Evolutionary conservation across 2,113 vertebrate genomes (phyloP).

Genomic region (Peromyscus polionotus): DNA sequence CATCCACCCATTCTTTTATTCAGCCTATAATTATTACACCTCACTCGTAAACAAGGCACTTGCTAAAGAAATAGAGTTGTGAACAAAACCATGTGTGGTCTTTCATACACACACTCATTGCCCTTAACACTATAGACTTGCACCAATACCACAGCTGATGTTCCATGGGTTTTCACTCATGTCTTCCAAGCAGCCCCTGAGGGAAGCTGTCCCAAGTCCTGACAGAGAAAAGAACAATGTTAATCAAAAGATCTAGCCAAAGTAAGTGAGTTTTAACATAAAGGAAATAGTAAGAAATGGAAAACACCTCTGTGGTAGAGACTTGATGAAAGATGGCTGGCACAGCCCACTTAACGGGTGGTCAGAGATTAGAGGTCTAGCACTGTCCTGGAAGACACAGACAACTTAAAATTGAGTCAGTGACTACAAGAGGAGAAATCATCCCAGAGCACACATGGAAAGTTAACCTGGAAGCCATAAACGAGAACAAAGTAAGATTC

Average conservation of each 20-base stretch:
- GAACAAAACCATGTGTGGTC: background rate
- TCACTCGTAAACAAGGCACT: background rate
- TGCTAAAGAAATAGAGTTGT: background rate
- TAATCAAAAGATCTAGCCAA: background rate
- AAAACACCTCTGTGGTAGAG: background rate
- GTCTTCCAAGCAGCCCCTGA: background rate
- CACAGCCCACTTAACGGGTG: background rate
- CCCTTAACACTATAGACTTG: background rate
- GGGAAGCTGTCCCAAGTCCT: background rate
- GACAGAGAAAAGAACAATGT: background rate
- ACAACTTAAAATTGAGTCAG: background rate
- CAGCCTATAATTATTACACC: constrained; percentile 22
- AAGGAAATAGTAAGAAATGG: background rate
- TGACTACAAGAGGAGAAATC: background rate
- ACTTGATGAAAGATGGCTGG: background rate
- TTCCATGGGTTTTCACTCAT: background rate
- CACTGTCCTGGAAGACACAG: background rate
- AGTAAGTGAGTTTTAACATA: background rate
- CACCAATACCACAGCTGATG: background rate
- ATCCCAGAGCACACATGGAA: background rate
- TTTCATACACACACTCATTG: background rate
- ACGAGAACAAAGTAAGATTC: constrained; percentile 1
- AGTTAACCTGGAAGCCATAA: background rate
- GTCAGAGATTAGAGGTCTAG: background rate
- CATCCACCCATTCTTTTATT: background rate